Conservation (phyloP, 2,797 vertebrate species). For the Schizothorax lantsangensis region DNA sequence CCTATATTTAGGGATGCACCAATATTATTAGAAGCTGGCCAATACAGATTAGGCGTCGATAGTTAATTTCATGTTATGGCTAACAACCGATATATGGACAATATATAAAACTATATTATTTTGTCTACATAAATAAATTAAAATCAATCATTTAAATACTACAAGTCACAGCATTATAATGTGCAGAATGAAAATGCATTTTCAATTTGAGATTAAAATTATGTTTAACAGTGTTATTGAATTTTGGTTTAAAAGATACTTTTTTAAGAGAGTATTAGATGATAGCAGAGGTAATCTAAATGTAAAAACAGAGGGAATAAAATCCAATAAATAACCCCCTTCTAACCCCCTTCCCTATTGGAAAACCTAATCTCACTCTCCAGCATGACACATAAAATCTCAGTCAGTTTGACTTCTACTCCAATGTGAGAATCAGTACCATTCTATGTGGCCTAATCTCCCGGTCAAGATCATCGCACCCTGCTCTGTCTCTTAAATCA, state of each 20-base stretch:
- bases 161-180: not conserved
- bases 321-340: not conserved
- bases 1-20: not conserved
- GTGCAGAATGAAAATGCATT: not conserved
- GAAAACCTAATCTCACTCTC: slow-evolving; percentile 18
- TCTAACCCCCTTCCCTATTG: not conserved
- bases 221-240: not conserved
- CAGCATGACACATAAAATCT: slow-evolving; percentile 15
- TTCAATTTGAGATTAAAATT: not conserved
- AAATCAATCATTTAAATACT: not conserved
- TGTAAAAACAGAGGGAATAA: not conserved
- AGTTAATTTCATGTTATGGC: not conserved
- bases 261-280: not conserved
- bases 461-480: not conserved
- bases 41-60: not conserved
- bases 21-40: not conserved
- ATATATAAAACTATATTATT: not conserved
- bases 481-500: slow-evolving; percentile 11
- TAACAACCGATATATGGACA: not conserved
- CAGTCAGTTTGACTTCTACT: slow-evolving; percentile 10
- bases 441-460: not conserved
- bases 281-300: not conserved
- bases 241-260: not conserved
- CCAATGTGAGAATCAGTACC: not conserved
- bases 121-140: not conserved